Base-by-base conservation (phyloP, 2,888 invertebrate species). In the Tiliacea citrago region DNA sequence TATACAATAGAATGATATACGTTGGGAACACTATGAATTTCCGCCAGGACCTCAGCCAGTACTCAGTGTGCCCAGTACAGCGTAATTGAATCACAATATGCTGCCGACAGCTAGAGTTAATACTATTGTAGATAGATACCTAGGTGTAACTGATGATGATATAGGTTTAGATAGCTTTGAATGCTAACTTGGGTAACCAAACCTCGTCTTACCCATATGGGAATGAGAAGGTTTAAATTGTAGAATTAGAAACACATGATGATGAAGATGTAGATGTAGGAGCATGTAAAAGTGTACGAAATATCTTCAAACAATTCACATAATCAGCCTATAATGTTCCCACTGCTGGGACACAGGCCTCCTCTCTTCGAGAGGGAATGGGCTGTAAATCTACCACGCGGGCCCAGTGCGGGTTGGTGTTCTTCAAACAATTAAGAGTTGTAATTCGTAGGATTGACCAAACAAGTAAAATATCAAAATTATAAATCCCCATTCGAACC, bases 51-150 rank as follows among this genome's bases (percentile, higher is more conserved):
- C 84, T 78, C 82, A 83, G 81, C 62, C 76, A 67, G 79, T 75
- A 82, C 80, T 83, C 84, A 87, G 82, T 79, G 80, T 77, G 87
- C 75, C 84, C 85, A 88, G 86, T 79, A 82, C 81, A 80, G 76
- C 85, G 88, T 91, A 91, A 92, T 92, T 92, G 90, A 92, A 91
- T 91, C 88, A 90, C 89, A 91, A 91, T 90, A 86, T 91, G 89
- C 85, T 77, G 82, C 81, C 82, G 87, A 87, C 90, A 87, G 87
- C 84, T 77, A 80, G 49, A 69, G 77, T 83, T 77, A 80, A 79
- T 77, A 81, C 58, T 84, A 83, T 83, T 86, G 84, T 87, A 75
- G 67, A 81, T 85, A 81, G 83, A 83, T 84, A 83, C 78, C 85
- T 83, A 76, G 53, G 42, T 62, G 21, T 67, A 72, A 82, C 75